Evolutionary conservation across 2,797 vertebrate species (phyloP).

Genomic region (Propithecus deckenii): DNA sequence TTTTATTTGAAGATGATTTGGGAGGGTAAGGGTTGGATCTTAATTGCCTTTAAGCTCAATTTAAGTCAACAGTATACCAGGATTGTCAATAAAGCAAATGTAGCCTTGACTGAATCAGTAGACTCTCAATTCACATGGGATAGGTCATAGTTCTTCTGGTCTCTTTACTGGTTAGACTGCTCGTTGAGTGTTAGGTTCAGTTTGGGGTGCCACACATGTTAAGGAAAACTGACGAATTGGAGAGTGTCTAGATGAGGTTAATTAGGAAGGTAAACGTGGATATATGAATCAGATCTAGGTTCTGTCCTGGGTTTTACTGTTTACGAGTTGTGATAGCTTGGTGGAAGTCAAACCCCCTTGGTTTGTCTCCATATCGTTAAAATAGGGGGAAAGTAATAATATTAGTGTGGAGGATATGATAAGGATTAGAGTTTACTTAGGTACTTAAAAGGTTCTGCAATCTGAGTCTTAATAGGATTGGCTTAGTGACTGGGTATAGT

Average conservation of each 20-base stretch:
- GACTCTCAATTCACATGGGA: background rate
- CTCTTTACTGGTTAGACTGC: constrained; percentile 10
- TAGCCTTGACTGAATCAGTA: background rate
- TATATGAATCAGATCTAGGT: background rate
- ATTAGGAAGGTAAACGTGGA: background rate
- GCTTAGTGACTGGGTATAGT: background rate
- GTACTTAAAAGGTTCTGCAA: background rate
- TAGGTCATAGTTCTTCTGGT: background rate
- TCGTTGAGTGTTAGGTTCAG: background rate
- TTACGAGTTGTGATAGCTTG: background rate
- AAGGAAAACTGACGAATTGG: background rate
- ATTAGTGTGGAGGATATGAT: background rate
- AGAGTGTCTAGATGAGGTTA: background rate
- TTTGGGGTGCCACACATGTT: background rate
- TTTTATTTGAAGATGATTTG: constrained; percentile 44
- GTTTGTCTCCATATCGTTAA: constrained; percentile 1
- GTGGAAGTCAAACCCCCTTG: background rate
- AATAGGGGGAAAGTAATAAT: background rate
- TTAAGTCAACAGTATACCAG: background rate
- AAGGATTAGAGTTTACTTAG: background rate
- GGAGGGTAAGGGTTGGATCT: background rate
- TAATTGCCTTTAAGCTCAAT: constrained; percentile 34
- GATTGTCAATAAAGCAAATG: background rate
- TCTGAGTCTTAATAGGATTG: background rate
- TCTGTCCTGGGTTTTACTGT: constrained; percentile 3